Base-by-base conservation (phyloP, 2,113 vertebrate species). In the Gasterosteus aculeatus region DNA sequence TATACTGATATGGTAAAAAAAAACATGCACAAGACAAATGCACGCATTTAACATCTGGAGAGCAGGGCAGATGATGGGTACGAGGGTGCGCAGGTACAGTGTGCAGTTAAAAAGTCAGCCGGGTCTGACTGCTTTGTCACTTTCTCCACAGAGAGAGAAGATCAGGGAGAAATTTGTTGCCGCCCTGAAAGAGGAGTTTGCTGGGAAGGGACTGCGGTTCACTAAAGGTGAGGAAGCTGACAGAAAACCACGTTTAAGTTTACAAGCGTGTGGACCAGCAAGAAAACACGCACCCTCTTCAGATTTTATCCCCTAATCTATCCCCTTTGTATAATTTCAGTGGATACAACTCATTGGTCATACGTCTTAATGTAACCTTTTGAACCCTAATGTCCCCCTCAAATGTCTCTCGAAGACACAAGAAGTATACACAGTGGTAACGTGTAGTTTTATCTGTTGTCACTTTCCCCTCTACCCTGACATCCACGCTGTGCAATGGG, bases 121-220 rank as follows among this genome's bases (percentile, higher is more conserved):
- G 51, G 19, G 12, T 47, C 58, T 61, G 12, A 81, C 29, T 1
- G 10, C 26, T 38, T 19, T 64, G 7, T 61, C 5, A 1, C 54
- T 81, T 66, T n/a, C 47, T 64, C 64, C 39, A 31, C 93, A 99
- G 98, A 98, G 95, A 85, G 98, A 99, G 84, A 96, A 93, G 89
- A 99, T 99, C 69, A 93, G 96, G 62, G 97, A 99, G 93, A 99
- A 97, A 85, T 99, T 99, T 71, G 97, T 99, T 74, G 95, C 95
- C 46, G 98, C 97, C 39, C 83, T 99, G 86, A 95, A 98, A 86
- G 91, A 95, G 61, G 95, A 98, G 85, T 99, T 99, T 94, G 96
- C 97, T 5, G 98, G 97, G 69, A 99, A 98, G 84, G 98, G 98
- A 6, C 92, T 99, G 12, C 91, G 95, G 51, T 99, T 99, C 89